Evolutionary conservation across 1,140 invertebrate species (phyloP), one percentile per base, ranked within the genome.

Genomic region (Brachionus sp.): DNA sequence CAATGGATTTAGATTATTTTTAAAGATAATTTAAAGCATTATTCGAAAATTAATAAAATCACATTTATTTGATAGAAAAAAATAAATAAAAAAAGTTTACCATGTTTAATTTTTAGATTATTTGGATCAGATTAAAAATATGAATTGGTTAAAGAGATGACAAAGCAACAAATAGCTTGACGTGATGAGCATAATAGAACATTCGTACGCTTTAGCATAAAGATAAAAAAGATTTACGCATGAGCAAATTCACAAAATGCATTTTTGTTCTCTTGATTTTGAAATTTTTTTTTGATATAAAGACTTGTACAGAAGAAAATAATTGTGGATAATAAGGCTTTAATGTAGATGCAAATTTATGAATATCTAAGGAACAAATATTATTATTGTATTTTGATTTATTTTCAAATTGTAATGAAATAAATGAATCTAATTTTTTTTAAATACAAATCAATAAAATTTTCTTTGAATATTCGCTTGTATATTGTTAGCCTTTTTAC

Each of bases 211-310:
- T 57, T 57, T 3, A 57, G 9, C 50, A 57, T 19, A 19, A 57
- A 57, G 19, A 57, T 13, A 50, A 50, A 50, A 50, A 4, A 50
- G 5, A 16, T 57, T 57, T 57, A 57, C 19, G 50, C 50, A 19
- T 57, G 50, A 57, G 50, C 19, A 57, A 57, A 57, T 57, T 57
- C 9, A 57, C 19, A 57, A 23, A 57, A 57, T 57, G 50, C 50
- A 57, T 57, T 57, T 57, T 57, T 57, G 50, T 57, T 57, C 50
- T 57, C 50, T 57, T 57, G 50, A 57, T 25, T 57, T 57, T 57
- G 50, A 57, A 57, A 57, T 57, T 57, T 57, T 57, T 53, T n/a
- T 23, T 57, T 23, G 50, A 57, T 57, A 23, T 57, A 19, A 23
- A 57, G 19, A 19, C 50, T 57, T 57, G 50, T 19, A 57, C 50